Conservation (phyloP, 2,113 vertebrate genomes). For the Gorsachius goisagi region DNA sequence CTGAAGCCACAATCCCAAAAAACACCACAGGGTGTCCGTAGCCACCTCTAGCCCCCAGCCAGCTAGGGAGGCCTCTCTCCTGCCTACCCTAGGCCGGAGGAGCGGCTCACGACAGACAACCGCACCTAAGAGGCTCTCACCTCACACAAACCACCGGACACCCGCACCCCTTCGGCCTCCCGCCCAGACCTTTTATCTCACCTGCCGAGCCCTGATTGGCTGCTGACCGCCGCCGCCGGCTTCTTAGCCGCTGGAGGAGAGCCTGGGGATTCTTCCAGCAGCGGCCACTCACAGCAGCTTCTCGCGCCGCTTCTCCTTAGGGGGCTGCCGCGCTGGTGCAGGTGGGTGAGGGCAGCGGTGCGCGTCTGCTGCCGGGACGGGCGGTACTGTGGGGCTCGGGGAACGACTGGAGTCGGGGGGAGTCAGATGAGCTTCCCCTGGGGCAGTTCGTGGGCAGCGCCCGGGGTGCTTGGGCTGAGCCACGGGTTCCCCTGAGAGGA, state of each 20-base stretch:
- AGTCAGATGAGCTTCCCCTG: no score
- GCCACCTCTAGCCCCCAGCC: neutral
- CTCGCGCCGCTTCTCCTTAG: fast-evolving
- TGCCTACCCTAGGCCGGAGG: fast-evolving
- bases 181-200: fast-evolving
- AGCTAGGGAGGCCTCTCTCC: no score
- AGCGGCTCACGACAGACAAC: neutral
- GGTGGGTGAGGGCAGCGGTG: neutral
- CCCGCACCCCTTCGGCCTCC: no score
- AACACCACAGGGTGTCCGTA: fast-evolving
- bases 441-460: fast-evolving
- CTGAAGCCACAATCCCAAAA: neutral
- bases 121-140: fast-evolving
- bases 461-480: fast-evolving
- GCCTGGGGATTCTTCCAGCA: no score
- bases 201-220: neutral
- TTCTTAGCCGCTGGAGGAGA: no score
- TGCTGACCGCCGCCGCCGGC: no score
- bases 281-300: no score
- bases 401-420: fast-evolving
- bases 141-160: no score
- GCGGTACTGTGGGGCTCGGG: fast-evolving
- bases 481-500: fast-evolving
- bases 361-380: no score
- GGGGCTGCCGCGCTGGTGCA: fast-evolving